A percentile compares a stretch with the other conserved stretches of the same genome.
Evolutionary conservation across 2,888 invertebrate species (phyloP).

Genomic region (Sturmia bella): DNA sequence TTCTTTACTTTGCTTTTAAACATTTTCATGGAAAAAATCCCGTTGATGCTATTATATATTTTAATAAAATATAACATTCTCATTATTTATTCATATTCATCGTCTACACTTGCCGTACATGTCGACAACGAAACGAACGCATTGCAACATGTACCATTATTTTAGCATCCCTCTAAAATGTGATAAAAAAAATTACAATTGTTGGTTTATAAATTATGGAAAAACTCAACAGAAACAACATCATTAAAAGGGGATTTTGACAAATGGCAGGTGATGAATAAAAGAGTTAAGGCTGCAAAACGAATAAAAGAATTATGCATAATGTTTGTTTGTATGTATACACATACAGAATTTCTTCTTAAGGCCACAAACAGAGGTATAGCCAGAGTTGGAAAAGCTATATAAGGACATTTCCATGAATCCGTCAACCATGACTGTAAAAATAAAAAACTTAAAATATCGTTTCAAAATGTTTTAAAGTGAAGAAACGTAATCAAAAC

Average conservation of each 20-base stretch:
- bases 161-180: slow-evolving; percentile 6
- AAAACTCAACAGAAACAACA: slow-evolving; percentile 54
- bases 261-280: slow-evolving; percentile 60
- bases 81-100: slow-evolving; percentile 23
- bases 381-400: too few species aligned
- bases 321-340: too few species aligned
- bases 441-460: too few species aligned
- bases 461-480: too few species aligned
- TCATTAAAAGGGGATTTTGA: slow-evolving; percentile 62
- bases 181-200: slow-evolving; percentile 10
- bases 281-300: slow-evolving; percentile 53
- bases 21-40: neutral
- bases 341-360: too few species aligned
- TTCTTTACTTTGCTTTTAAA: neutral
- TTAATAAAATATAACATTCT: slow-evolving; percentile 21
- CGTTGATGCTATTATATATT: slow-evolving; percentile 10
- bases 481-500: too few species aligned
- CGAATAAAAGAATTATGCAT: slow-evolving; percentile 24
- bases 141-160: neutral
- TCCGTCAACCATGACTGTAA: too few species aligned
- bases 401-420: too few species aligned
- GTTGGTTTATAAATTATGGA: slow-evolving; percentile 59
- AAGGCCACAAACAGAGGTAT: too few species aligned
- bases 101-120: neutral
- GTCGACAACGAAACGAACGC: neutral